phyloP scores from a whole-genome alignment of 1,140 invertebrate genomes.

The Scaptomyza graminum region DNA sequence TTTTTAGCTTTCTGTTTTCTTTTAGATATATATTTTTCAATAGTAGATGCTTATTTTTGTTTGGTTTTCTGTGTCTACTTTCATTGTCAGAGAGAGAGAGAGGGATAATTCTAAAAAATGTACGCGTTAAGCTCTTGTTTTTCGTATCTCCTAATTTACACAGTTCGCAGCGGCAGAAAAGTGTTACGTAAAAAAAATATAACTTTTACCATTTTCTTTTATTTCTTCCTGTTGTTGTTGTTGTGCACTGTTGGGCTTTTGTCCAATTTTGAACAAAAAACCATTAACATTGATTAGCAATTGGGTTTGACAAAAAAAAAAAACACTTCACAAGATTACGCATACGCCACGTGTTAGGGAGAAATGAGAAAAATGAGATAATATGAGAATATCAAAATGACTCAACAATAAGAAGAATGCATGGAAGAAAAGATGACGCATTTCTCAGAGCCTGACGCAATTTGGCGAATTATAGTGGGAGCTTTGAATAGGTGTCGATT shows the following conservation, averaged over 20 bases:
- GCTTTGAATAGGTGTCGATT: no score
- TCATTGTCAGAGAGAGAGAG: neutral
- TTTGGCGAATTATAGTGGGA: constrained; percentile 7
- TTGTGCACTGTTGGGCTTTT: neutral
- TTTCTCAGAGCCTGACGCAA: constrained; percentile 38
- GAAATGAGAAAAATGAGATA: neutral
- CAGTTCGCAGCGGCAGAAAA: neutral
- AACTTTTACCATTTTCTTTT: constrained; percentile 4
- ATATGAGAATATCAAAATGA: constrained; percentile 47
- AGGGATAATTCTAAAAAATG: constrained; percentile 39
- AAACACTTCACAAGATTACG: constrained; percentile 60
- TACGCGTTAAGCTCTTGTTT: constrained; percentile 48
- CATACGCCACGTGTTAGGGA: constrained; percentile 53
- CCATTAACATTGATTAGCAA: constrained; percentile 76
- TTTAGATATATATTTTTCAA: neutral
- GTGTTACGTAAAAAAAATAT: neutral
- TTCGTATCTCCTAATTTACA: constrained; percentile 42
- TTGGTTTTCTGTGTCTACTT: neutral
- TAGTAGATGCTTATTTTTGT: constrained; percentile 1
- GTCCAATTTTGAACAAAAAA: constrained; percentile 20
- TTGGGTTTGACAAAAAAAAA: constrained; percentile 40
- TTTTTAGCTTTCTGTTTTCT: constrained; percentile 4
- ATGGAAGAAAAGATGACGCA: constrained; percentile 46
- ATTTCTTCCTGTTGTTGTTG: neutral
- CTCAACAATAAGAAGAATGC: constrained; percentile 43